Base-by-base conservation (phyloP, 2,888 invertebrate species). In the Melanostoma scalare region DNA sequence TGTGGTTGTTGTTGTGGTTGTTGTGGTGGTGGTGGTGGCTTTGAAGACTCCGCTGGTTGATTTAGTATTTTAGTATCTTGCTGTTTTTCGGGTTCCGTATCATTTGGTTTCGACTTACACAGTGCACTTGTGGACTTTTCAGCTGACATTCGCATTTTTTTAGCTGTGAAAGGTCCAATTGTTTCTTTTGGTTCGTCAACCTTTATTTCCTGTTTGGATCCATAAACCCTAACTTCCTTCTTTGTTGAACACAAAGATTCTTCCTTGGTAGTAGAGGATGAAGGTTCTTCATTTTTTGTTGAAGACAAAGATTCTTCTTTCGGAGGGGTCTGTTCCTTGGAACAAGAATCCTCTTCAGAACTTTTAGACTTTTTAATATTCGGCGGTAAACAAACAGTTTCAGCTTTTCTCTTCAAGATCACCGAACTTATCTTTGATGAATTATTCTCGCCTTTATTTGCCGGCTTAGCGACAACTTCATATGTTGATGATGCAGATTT, bases 351-450 rank as follows among this genome's bases (percentile, higher is more conserved):
- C 10, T 52, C 55, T 10, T 86, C 86, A 8, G 86, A 86, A 48
- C 87, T 86, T 69, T 86, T 87, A 1, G 85, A 85, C 71, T 87
- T 86, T 85, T 88, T 88, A 3, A 87, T 86, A 69, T 85, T 63
- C 4, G 86, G 84, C n/a, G 85, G 53, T 6, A 85, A 68, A 1
- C 73, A 9, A 2, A 73, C 71, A 6, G 56, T 56, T 6, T 86
- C 86, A 0, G 88, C 90, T 82, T 92, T 90, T 1, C 91, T 87
- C 85, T 91, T 91, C 3, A 91, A 86, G 3, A 91, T 89, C 0
- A 91, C 91, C 0, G 90, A 88, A 71, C 89, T 89, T 3, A 89
- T 87, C 61, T 87, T 88, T 1, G 87, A 86, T 3, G 86, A 86
- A 61, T 86, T 87, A 9, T 86, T 88, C 77, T 90, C 89, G 6